Evolutionary conservation across 2,797 vertebrate genomes (phyloP).

Genomic region (Sibirionetta formosa): DNA sequence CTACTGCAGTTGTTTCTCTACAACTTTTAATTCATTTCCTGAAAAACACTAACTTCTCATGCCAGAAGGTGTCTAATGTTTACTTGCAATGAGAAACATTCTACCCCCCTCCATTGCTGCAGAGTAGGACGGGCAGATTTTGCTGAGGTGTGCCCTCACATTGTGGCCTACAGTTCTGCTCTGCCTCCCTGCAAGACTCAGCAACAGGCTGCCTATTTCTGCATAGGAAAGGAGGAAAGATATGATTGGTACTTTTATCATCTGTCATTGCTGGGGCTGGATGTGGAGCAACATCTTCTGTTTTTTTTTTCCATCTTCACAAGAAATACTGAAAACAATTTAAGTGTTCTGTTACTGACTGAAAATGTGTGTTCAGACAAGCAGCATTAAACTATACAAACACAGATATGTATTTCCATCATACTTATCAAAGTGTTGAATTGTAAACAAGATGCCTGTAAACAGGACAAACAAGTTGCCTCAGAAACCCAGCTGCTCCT

Average conservation of each 20-base stretch:
- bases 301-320: neutral
- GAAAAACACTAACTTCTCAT: neutral
- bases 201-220: neutral
- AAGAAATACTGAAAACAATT: neutral
- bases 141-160: rapidly evolving
- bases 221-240: rapidly evolving
- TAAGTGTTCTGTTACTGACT: neutral
- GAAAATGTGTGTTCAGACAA: neutral
- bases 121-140: neutral
- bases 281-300: neutral
- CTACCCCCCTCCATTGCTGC: neutral
- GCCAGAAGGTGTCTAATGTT: neutral
- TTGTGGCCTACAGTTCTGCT: rapidly evolving
- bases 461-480: neutral
- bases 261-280: neutral
- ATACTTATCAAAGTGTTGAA: rapidly evolving
- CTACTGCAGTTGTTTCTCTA: neutral
- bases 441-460: neutral
- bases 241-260: rapidly evolving
- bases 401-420: rapidly evolving
- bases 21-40: neutral
- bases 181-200: neutral
- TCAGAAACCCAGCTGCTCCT: neutral
- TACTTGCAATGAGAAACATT: neutral
- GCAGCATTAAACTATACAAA: neutral